These are phyloP conservation scores for Corynorhinus townsendii DNA, from an alignment of 2,113 vertebrate species.

Conservation along the genomic window DNA sequence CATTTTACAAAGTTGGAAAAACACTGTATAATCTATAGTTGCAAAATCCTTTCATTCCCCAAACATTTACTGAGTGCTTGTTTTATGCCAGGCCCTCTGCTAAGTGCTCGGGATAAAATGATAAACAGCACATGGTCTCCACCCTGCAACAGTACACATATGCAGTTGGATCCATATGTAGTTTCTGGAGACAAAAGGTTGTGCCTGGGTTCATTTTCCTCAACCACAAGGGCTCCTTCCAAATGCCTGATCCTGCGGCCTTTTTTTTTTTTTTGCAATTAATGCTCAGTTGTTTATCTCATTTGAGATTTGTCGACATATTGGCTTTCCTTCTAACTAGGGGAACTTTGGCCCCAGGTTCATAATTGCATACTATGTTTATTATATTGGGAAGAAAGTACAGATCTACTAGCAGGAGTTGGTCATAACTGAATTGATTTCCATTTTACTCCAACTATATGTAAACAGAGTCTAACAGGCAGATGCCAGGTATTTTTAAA, in stretches of 20 bases:
- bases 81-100: constrained; percentile 41
- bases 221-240: not conserved
- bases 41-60: constrained; percentile 23
- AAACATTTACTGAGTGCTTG: constrained; percentile 35
- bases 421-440: not conserved
- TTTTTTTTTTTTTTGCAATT: not conserved
- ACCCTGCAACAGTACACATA: not conserved
- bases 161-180: not conserved
- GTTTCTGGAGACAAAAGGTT: not conserved
- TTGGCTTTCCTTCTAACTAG: constrained; percentile 32
- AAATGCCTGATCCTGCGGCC: not conserved
- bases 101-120: constrained; percentile 1
- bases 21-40: not conserved
- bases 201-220: not conserved
- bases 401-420: not conserved
- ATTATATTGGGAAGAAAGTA: constrained; percentile 33
- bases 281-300: not conserved
- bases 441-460: not conserved
- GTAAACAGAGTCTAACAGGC: not conserved
- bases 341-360: constrained; percentile 37
- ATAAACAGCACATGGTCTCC: not conserved
- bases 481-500: not conserved
- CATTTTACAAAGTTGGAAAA: constrained; percentile 37
- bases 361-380: not conserved
- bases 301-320: not conserved